Percentiles rank a stretch among this genome's conserved stretches.
Conservation (phyloP, 2,888 invertebrate genomes). For the Cataglyphis albicans region DNA sequence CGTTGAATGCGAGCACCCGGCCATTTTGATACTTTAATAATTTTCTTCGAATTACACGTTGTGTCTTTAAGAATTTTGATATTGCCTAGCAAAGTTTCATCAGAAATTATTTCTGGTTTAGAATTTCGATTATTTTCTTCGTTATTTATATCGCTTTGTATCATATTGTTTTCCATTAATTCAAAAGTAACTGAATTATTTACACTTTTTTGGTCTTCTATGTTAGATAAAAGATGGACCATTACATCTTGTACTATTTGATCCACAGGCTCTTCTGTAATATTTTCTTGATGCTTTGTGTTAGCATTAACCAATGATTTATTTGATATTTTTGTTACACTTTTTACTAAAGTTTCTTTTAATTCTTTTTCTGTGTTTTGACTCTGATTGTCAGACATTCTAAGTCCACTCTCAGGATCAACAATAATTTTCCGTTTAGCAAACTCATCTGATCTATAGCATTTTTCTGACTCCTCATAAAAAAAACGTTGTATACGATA, state of each 20-base stretch:
- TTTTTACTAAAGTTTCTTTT: not conserved
- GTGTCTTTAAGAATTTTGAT: constrained; percentile 78
- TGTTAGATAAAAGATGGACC: constrained; percentile 49
- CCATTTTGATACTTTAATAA: constrained; percentile 73
- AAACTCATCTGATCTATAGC: constrained; percentile 67
- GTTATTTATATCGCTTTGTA: not conserved
- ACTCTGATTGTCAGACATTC: constrained; percentile 71
- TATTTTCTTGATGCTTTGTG: constrained; percentile 2
- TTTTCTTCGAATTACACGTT: not conserved
- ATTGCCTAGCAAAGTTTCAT: constrained; percentile 80
- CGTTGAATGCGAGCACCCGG: constrained; percentile 82
- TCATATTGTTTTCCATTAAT: not conserved
- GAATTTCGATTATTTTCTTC: constrained; percentile 63
- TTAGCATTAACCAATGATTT: not conserved
- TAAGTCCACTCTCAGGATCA: constrained; percentile 81
- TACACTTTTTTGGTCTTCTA: constrained; percentile 4
- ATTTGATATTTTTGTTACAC: not conserved
- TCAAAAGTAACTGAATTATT: not conserved
- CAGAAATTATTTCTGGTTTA: constrained; percentile 80
- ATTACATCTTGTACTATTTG: constrained; percentile 50
- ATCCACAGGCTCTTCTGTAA: constrained; percentile 16
- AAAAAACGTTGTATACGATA: constrained; percentile 87
- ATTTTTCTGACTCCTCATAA: constrained; percentile 71
- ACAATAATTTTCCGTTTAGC: constrained; percentile 81
- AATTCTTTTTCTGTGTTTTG: constrained; percentile 22